Percentiles rank a stretch among this genome's conserved stretches.
Evolutionary conservation across 2,797 vertebrate genomes (phyloP).

Genomic region (Limosa lapponica): DNA sequence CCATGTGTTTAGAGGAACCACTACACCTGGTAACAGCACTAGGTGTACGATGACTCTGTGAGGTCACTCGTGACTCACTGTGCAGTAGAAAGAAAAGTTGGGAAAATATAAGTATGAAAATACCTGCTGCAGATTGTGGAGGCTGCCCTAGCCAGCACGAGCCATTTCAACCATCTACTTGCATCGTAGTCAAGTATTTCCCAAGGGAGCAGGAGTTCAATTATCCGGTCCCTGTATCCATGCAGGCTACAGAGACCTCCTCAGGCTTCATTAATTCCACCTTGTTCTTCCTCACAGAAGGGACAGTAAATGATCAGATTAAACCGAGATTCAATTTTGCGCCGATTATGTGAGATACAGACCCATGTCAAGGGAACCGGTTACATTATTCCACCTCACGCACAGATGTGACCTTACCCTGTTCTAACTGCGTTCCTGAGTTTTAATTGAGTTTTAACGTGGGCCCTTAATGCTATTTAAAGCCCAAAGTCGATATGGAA

Average conservation of each 20-base stretch:
- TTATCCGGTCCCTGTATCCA: neutral
- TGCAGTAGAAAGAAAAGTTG: neutral
- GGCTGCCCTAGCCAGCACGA: neutral
- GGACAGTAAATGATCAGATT: neutral
- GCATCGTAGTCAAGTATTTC: neutral
- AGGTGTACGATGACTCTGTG: rapidly evolving
- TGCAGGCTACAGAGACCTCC: neutral
- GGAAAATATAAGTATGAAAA: neutral
- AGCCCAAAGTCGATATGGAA: neutral
- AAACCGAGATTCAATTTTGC: neutral
- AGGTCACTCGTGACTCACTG: neutral
- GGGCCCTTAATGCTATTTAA: conserved; percentile 58
- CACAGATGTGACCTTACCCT: conserved; percentile 6
- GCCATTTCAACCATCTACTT: neutral
- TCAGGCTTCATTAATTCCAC: neutral
- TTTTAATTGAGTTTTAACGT: conserved; percentile 17
- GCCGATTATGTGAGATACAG: neutral
- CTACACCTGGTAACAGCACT: neutral
- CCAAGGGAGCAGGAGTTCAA: neutral
- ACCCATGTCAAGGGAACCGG: neutral
- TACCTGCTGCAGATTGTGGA: neutral
- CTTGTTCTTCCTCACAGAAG: neutral
- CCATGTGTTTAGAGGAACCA: neutral
- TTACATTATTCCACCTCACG: neutral
- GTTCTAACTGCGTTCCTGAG: neutral